phyloP scores from a whole-genome alignment of 2,888 invertebrate species.

The Vesta saturnalis region DNA sequence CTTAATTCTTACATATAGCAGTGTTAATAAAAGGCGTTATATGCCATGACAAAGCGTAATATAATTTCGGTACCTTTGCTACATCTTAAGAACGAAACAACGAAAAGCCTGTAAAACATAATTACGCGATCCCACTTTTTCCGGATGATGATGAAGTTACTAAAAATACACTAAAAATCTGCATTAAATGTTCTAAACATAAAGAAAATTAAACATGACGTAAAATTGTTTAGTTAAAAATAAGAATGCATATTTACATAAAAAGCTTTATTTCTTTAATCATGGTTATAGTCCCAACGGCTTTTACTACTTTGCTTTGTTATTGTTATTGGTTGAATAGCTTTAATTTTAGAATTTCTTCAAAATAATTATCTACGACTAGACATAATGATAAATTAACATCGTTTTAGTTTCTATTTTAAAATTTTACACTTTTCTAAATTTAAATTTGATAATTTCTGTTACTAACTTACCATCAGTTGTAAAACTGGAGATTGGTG shows the following conservation, averaged over 20 bases:
- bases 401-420: not conserved
- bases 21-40: no score
- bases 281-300: not conserved
- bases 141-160: not conserved
- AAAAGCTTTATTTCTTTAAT: not conserved
- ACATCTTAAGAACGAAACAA: no score
- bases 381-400: no score
- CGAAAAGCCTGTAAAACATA: not conserved
- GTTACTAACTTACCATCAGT: constrained; percentile 56
- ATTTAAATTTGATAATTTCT: not conserved
- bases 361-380: no score
- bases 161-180: not conserved
- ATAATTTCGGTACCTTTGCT: no score
- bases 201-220: not conserved
- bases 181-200: not conserved
- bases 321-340: not conserved
- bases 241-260: not conserved
- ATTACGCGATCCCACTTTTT: not conserved
- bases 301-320: no score
- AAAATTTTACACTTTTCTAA: not conserved
- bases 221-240: not conserved
- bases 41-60: no score
- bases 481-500: constrained; percentile 57
- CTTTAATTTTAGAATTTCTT: no score
- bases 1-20: no score